Base-by-base conservation (phyloP, 2,797 vertebrate genomes). In the Hephaestus fuliginosus region DNA sequence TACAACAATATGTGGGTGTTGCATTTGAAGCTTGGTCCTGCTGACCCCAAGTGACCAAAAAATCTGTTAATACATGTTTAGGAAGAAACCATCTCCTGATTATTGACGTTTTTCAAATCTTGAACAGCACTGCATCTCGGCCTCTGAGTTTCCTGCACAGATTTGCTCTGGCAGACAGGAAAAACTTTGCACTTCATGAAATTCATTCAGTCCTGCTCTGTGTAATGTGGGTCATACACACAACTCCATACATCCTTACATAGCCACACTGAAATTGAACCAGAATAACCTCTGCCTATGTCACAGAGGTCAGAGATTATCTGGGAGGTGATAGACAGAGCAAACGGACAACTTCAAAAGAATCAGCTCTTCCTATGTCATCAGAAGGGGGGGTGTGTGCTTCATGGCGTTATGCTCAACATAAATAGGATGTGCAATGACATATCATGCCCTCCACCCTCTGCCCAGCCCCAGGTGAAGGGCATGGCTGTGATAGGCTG, bases 331-430 rank as follows among this genome's bases (percentile, higher is more conserved):
- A 86, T 10, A 76, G 20, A 85, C 74, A 88, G 71, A 87, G 77
- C 79, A 91, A 89, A 90, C 33, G 8, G 33, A 76, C 28, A 82
- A 89, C 86, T 92, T 92, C 88, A 90, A 89, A 92, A 82, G 74
- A 46, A 57, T 28, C 46, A 61, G 15, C 36, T 74, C 69, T 61
- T 70, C 51, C 49, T 48, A 61, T 79, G 81, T 85, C 80, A 83
- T 78, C 83, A 78, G 28, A 28, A 82, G 58, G 62, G 60, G 18
- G 55, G 53, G 73, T 49, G 60, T 70, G 57, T 65, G 49, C 65
- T 61, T 64, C 62, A 68, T 81, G 52, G 41, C 74, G 66, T 79
- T 82, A 56, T 79, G 39, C 52, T 67, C 18, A 60, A 78, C 70
- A 78, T 44, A 78, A 76, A 74, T 75, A 71, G 15, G 53, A 72